Conservation (phyloP, 2,888 invertebrate genomes). For the Latheticus oryzae region DNA sequence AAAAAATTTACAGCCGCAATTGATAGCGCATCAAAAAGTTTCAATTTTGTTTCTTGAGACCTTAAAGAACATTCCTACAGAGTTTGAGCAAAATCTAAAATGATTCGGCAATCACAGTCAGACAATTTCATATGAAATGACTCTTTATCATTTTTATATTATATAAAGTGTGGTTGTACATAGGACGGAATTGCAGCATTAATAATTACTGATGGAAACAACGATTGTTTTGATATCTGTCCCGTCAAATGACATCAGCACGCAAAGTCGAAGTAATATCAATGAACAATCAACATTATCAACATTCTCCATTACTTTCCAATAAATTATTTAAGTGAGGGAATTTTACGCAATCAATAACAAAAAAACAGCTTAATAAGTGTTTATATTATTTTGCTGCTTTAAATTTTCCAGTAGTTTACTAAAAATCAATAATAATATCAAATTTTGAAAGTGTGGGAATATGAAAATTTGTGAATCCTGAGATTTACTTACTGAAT, state of each 20-base stretch:
- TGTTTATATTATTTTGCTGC: constrained; percentile 5
- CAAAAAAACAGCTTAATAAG: constrained; percentile 11
- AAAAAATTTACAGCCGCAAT: no score
- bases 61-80: no score
- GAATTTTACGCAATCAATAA: constrained; percentile 20
- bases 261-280: constrained; percentile 8
- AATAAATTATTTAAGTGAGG: constrained; percentile 24
- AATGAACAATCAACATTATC: constrained; percentile 24
- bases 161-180: no score
- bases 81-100: no score
- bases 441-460: no score
- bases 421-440: no score
- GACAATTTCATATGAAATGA: constrained; percentile 1
- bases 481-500: constrained; percentile 68
- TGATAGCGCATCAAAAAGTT: no score
- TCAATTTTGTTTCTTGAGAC: no score
- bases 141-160: not conserved
- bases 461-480: not conserved
- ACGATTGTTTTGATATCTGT: constrained; percentile 2
- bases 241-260: constrained; percentile 9
- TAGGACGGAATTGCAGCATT: not conserved
- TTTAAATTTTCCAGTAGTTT: no score
- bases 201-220: not conserved
- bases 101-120: no score
- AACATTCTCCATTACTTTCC: constrained; percentile 20